phyloP scores from a whole-genome alignment of 2,113 vertebrate genomes.

The Phaethon lepturus region DNA sequence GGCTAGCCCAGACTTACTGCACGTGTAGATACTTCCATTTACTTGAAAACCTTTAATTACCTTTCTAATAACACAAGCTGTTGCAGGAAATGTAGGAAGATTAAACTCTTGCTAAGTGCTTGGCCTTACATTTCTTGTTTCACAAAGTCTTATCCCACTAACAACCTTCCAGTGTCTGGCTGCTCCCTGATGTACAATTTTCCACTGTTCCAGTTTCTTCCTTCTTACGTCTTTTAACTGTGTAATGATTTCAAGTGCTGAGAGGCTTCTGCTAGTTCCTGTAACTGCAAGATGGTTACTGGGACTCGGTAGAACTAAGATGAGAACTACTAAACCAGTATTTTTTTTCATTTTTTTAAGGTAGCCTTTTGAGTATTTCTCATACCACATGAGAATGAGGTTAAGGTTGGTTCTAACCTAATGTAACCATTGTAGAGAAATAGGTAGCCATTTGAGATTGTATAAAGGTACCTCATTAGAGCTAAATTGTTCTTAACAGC shows the following conservation, averaged over 20 bases:
- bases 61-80: background rate
- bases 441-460: background rate
- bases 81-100: background rate
- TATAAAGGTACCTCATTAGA: background rate
- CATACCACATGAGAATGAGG: background rate
- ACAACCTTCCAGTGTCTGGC: background rate
- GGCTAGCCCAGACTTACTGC: background rate
- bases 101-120: background rate
- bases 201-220: background rate
- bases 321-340: background rate
- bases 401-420: background rate
- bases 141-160: background rate
- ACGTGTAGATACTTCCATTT: background rate
- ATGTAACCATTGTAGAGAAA: background rate
- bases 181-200: background rate
- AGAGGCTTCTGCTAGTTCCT: background rate
- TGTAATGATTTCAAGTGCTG: background rate
- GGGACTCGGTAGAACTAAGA: background rate
- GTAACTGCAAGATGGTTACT: background rate
- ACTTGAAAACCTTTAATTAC: background rate
- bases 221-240: background rate
- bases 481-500: background rate
- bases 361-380: background rate
- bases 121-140: background rate
- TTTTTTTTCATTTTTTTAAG: background rate